Evolutionary conservation across 2,888 invertebrate genomes (phyloP), one percentile per base, ranked within the genome.

Genomic region (Willowsia nigromaculata): DNA sequence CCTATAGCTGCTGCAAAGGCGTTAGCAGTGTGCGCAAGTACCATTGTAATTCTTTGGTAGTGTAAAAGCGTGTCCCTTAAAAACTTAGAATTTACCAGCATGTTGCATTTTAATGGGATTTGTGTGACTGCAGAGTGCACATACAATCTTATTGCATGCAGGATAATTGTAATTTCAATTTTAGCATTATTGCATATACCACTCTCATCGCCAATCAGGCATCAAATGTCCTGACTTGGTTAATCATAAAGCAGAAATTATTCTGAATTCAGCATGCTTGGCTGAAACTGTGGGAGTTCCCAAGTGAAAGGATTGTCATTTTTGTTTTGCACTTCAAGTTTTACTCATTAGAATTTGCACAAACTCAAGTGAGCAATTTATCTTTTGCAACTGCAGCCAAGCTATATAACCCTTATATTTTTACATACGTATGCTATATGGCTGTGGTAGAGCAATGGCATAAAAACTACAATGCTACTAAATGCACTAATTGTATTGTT

Each of bases 221-320:
- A 62, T 11, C 62, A 62, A n/a, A n/a, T 30, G 15, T 4, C 30
- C 18, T 68, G 68, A 68, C 68, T 68, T 33, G 68, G 68, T 37
- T 68, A 68, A 68, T 68, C 68, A 68, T 56, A 22, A 68, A 18
- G 37, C 68, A 68, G 56, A 30, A 68, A 68, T 68, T 68, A 68
- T 37, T 5, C 37, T 37, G 33, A 37, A 37, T 33, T 62, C 9
- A 37, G 22, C 22, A n/a, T 47, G 74, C 15, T 27, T 85, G 85
- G 15, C 43, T 62, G 59, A 43, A 43, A 76, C 85, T 85, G 85
- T 85, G 85, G 85, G 76, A 85, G 85, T 85, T 85, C 85, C 85
- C 85, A 47, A 76, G 85, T 85, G 85, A 85, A 85, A 85, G 85
- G 85, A 30, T 76, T 30, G 74, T 56, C 85, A 76, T 59, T 47